These are phyloP conservation scores for Fragum sueziense DNA, from an alignment of 2,888 invertebrate species.

Conservation along the genomic window DNA sequence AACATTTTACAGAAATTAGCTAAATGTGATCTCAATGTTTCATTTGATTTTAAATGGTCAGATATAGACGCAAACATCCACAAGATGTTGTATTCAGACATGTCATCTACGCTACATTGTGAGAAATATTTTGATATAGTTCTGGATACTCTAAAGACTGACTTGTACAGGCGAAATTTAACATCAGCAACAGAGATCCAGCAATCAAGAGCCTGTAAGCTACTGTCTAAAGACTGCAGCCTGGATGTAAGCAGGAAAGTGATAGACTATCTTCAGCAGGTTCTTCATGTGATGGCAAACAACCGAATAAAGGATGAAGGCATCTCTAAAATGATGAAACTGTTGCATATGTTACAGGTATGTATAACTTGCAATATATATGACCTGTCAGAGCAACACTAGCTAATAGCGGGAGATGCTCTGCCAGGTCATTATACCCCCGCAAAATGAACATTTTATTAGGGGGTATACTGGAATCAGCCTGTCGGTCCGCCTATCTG, in stretches of 20 bases:
- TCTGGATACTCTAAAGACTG: background rate
- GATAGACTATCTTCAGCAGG: background rate
- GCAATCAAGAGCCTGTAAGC: background rate
- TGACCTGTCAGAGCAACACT: too few relatives aligned
- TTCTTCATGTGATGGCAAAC: background rate
- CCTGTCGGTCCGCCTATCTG: too few relatives aligned
- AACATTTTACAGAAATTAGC: background rate
- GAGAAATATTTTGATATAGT: background rate
- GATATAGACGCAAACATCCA: background rate
- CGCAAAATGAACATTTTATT: background rate
- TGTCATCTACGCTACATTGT: background rate
- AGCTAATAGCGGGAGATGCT: too few relatives aligned
- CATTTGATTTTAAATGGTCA: background rate
- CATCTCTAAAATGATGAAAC: background rate
- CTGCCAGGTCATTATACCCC: background rate
- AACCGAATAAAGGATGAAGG: background rate
- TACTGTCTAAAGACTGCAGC: background rate
- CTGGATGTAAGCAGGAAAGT: background rate
- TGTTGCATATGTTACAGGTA: conserved; percentile 32
- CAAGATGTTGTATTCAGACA: background rate
- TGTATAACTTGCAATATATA: too few relatives aligned
- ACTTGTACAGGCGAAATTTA: background rate
- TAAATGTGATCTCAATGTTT: background rate
- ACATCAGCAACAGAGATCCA: background rate
- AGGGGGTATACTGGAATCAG: background rate